Base-by-base conservation (phyloP, 64 coral and sea anemone species). In the Montipora foliosa region DNA sequence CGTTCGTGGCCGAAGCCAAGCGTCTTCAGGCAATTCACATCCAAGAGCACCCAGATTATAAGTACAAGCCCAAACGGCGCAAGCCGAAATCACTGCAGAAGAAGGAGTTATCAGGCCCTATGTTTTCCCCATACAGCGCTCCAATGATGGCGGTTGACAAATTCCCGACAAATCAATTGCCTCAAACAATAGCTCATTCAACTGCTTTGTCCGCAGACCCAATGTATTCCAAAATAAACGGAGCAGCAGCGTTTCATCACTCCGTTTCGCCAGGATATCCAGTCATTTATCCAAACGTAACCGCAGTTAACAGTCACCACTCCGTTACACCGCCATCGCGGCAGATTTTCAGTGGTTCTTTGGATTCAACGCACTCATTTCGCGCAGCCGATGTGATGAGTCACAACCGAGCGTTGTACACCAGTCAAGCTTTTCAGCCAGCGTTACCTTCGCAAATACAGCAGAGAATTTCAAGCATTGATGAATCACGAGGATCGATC, bases 181-280 rank as follows among this genome's bases (percentile, higher is more conserved):
- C 96, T 80, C 96, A 97, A 94, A 97, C 96, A 97, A 97, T 97
- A 94, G 96, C 93, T 97, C 96, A 97, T 97, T 97, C 96, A 97
- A 87, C 91, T 83, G 93, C 96, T 97, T 97, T 97, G 96, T 95
- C 96, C 96, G 77, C 92, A 67, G 96, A 97, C 87, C 96, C 96
- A 95, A 97, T 97, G 96, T 97, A 97, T 97, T 94, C 96, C 87
- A 97, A 97, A 97, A 97, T 97, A 93, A 97, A 97, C 82, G 96
- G 96, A 78, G 96, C 87, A 77, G 81, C 96, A 88, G 91, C 96
- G 29, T 97, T 97, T 97, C 96, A 97, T 85, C 95, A 97, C 82
- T 97, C 96, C 14, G 95, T 97, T 87, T 81, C 92, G 8, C 96
- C 96, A 2, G 96, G 96, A 14, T 97, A 97, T 95, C 96, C 96